Conservation (phyloP, 1,140 invertebrate genomes). For the Gonatopus flavifemur region DNA sequence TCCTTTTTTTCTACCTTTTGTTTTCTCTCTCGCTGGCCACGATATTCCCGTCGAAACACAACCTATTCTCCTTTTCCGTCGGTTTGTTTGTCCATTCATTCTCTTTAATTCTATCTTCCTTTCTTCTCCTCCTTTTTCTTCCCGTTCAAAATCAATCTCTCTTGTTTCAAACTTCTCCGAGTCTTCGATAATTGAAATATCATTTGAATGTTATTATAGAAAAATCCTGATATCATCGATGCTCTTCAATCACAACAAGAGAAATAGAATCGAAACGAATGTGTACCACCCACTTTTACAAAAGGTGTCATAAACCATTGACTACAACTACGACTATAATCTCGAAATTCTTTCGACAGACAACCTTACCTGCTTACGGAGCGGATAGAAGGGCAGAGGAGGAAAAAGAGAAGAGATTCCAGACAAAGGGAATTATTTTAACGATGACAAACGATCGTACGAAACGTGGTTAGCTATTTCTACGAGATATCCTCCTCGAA, state of each 20-base stretch:
- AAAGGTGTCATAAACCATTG: slow-evolving; percentile 23
- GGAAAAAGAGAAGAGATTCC: slow-evolving; percentile 10
- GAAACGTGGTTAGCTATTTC: background rate
- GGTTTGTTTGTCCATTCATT: slow-evolving; percentile 22
- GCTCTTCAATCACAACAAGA: too few relatives aligned
- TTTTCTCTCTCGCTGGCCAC: background rate
- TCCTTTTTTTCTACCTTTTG: slow-evolving; percentile 24
- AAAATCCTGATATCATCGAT: too few relatives aligned
- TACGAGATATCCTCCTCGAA: slow-evolving; percentile 14
- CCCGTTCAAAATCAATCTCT: background rate
- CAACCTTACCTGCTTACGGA: too few relatives aligned
- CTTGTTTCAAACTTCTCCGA: too few relatives aligned
- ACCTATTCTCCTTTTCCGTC: too few relatives aligned
- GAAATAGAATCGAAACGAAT: too few relatives aligned
- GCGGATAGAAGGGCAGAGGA: too few relatives aligned
- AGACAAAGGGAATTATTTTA: slow-evolving; percentile 42
- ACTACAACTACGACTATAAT: slow-evolving; percentile 1
- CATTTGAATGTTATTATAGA: too few relatives aligned
- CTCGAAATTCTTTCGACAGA: background rate
- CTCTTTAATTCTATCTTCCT: slow-evolving; percentile 3
- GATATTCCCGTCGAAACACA: background rate
- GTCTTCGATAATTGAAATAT: too few relatives aligned
- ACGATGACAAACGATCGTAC: slow-evolving; percentile 46
- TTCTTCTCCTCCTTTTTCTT: background rate
- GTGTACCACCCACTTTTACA: too few relatives aligned